Evolutionary conservation across 2,888 invertebrate genomes (phyloP), one percentile per base, ranked within the genome.

Genomic region (Eupithecia pulchellata): DNA sequence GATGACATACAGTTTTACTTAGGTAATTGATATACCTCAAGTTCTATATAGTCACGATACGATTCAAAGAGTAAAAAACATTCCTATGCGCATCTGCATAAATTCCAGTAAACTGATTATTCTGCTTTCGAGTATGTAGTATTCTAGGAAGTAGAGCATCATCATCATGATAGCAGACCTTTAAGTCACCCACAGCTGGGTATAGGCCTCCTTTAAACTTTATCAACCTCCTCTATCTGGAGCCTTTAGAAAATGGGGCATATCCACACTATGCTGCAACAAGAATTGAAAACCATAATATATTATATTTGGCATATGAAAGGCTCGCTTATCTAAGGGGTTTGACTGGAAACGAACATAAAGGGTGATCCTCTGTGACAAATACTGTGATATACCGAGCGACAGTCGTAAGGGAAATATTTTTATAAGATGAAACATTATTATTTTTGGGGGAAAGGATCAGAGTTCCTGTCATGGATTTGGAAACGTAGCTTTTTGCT

Each of bases 241-340:
- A n/a, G n/a, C n/a, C n/a, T n/a, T n/a, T n/a, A n/a, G n/a, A n/a
- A n/a, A n/a, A n/a, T n/a, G 32, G 25, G 73, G 57, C 80, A 76
- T 85, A 82, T 93, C 93, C 89, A 91, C 75, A 76, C 75, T 84
- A 89, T 71, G 77, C 83, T 87, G 81, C 78, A 81, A 77, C 68
- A 77, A 84, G 91, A 91, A 91, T 92, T 92, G 92, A 89, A 93
- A 92, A 92, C 91, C 92, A 93, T 93, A 93, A 94, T 94, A 94
- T 94, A 93, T 94, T 93, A 94, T 94, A 94, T 94, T 94, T 93
- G 94, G 92, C 94, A 93, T 94, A 94, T 94, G 93, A 94, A 94
- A 94, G 93, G 93, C 94, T 90, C 93, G 93, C 93, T 93, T 94
- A 94, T 94, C 94, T 93, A 93, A 93, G 93, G 94, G 94, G 94